phyloP scores from a whole-genome alignment of 1,140 invertebrate species.

The Drosophila guanche region DNA sequence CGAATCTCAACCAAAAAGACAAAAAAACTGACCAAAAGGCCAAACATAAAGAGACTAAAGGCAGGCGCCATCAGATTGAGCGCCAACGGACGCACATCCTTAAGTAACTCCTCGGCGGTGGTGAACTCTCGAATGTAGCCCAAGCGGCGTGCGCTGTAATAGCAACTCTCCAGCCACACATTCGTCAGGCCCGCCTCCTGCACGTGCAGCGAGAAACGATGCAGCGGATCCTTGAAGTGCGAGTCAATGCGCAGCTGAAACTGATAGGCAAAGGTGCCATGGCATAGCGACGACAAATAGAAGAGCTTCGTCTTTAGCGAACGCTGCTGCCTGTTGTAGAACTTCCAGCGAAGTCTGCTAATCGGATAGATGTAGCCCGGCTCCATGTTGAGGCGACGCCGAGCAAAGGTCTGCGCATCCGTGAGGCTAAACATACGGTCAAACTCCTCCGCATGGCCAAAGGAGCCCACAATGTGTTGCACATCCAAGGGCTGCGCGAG shows the following conservation, averaged over 20 bases:
- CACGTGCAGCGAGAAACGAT: slow-evolving; percentile 39
- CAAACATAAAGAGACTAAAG: slow-evolving; percentile 50
- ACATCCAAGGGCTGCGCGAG: slow-evolving; percentile 35
- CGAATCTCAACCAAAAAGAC: slow-evolving; percentile 54
- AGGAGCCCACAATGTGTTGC: slow-evolving; percentile 38
- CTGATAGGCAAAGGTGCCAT: slow-evolving; percentile 59
- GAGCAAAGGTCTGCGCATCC: slow-evolving; percentile 21
- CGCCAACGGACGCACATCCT: slow-evolving; percentile 26
- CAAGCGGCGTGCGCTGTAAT: slow-evolving; percentile 25
- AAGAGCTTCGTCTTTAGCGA: slow-evolving; percentile 57
- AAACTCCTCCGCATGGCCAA: slow-evolving; percentile 52
- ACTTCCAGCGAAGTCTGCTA: slow-evolving; percentile 51
- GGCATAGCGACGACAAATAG: slow-evolving; percentile 52
- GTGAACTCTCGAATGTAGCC: slow-evolving; percentile 56
- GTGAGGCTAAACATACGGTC: slow-evolving; percentile 11
- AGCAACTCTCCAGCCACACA: slow-evolving; percentile 34
- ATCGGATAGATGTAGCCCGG: slow-evolving; percentile 59
- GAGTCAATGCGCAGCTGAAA: slow-evolving; percentile 62
- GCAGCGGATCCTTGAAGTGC: slow-evolving; percentile 59
- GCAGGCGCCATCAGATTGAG: slow-evolving; percentile 36
- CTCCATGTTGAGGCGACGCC: slow-evolving; percentile 34
- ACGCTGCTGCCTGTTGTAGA: slow-evolving; percentile 48
- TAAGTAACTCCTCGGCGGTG: slow-evolving; percentile 16
- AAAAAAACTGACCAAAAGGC: slow-evolving; percentile 35
- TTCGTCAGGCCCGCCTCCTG: slow-evolving; percentile 41